phyloP scores from a whole-genome alignment of 2,113 vertebrate species.

The Puntigrus tetrazona region DNA sequence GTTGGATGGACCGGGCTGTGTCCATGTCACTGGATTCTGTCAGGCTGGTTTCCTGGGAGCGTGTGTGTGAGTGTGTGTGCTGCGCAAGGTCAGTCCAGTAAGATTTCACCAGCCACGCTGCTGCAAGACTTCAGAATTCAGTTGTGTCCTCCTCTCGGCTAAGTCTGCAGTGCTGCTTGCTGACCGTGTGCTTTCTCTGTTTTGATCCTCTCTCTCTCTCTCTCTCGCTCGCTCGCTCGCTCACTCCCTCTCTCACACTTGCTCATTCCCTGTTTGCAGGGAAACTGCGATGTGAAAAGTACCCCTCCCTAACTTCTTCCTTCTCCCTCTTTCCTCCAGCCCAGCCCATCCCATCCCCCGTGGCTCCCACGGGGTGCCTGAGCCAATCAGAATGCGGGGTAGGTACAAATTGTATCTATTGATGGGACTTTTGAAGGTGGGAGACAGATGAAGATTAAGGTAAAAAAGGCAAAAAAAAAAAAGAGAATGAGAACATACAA shows the following conservation, averaged over 20 bases:
- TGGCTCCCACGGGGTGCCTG: not conserved
- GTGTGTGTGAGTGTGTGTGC: conserved; percentile 44
- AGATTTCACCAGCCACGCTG: conserved; percentile 41
- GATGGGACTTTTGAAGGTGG: conserved; percentile 41
- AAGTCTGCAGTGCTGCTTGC: conserved; percentile 53
- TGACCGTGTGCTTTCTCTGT: conserved; percentile 64
- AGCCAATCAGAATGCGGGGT: conserved; percentile 43
- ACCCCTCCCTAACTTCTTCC: conserved; percentile 39
- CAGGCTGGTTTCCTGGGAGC: conserved; percentile 4
- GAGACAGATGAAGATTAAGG: conserved; percentile 21
- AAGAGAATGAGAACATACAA: not conserved
- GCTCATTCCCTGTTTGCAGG: conserved; percentile 35
- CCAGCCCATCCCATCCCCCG: conserved; percentile 36
- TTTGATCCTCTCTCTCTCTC: conserved; percentile 61
- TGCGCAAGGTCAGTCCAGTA: conserved; percentile 59
- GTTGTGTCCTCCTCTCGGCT: conserved; percentile 1
- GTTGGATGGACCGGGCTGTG: conserved; percentile 85
- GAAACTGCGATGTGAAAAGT: conserved; percentile 23
- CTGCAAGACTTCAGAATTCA: conserved; percentile 48
- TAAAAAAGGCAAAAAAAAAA: not conserved
- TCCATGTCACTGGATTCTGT: conserved; percentile 71
- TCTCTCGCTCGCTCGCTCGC: conserved; percentile 26
- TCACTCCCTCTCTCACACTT: conserved; percentile 45
- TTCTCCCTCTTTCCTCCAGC: conserved; percentile 14
- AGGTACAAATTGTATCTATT: conserved; percentile 10